Evolutionary conservation across 2,113 vertebrate genomes (phyloP).

Genomic region (Colinus virginianus): DNA sequence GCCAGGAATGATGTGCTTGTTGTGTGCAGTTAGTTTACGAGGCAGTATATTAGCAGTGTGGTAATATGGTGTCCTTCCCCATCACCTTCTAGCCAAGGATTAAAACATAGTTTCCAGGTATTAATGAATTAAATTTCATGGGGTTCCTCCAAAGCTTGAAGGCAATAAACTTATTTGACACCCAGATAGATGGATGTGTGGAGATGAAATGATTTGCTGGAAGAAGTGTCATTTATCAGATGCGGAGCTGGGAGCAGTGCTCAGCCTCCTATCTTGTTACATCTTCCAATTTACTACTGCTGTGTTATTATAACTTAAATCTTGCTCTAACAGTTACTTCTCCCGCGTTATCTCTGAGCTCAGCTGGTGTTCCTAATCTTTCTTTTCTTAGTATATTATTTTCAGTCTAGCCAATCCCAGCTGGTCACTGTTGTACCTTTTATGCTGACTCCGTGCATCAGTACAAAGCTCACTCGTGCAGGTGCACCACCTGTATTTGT

Average conservation of each 20-base stretch:
- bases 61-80: neutral
- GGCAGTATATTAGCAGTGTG: neutral
- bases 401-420: neutral
- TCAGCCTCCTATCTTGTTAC: neutral
- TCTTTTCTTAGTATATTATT: neutral
- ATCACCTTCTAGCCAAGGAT: neutral
- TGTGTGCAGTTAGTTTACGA: neutral
- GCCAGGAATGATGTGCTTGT: neutral
- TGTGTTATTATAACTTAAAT: constrained; percentile 21
- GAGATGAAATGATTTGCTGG: constrained; percentile 28
- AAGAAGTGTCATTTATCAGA: constrained; percentile 30
- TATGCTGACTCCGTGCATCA: neutral
- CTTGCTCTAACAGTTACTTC: constrained; percentile 2
- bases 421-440: neutral
- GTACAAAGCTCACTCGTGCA: neutral
- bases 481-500: neutral
- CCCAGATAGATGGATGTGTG: neutral
- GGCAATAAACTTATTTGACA: constrained; percentile 22
- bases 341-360: constrained; percentile 26
- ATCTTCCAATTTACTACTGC: constrained; percentile 47
- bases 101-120: neutral
- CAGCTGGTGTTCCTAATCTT: constrained; percentile 33
- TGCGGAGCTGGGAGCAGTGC: neutral
- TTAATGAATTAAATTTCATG: constrained; percentile 22
- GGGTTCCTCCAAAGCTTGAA: neutral